phyloP scores from a whole-genome alignment of 1,140 invertebrate genomes.

The Pararge aegeria region DNA sequence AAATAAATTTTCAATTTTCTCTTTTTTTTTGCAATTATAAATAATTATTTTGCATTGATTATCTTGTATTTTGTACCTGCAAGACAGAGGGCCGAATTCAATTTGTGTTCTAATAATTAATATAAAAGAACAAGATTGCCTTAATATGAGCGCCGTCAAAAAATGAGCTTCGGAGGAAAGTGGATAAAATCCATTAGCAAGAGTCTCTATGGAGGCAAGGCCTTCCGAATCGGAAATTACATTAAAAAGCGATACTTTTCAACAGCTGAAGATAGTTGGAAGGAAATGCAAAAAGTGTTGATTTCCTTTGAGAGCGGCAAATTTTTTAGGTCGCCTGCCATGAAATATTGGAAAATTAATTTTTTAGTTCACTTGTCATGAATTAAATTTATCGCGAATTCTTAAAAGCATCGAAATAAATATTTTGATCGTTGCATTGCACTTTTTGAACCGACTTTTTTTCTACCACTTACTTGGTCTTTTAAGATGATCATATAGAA shows the following conservation, averaged over 20 bases:
- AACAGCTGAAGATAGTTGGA: conserved; percentile 48
- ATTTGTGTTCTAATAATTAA: no score
- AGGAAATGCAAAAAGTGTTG: conserved; percentile 47
- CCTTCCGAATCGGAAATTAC: conserved; percentile 72
- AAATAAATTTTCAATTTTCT: no score
- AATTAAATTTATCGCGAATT: not conserved
- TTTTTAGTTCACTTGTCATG: no score
- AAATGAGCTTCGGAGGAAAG: conserved; percentile 14
- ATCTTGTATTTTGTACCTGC: no score
- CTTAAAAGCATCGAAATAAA: not conserved
- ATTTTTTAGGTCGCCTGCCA: conserved; percentile 28
- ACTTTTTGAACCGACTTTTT: not conserved
- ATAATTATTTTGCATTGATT: no score
- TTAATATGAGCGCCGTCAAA: conserved; percentile 8
- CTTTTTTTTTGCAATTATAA: no score
- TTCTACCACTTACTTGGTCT: no score
- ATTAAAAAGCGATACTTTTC: conserved; percentile 73
- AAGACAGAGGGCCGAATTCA: no score
- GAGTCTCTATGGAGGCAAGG: conserved; percentile 46
- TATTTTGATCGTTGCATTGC: not conserved
- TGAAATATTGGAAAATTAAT: conserved; percentile 11
- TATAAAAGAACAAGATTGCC: not conserved
- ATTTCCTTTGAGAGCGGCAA: conserved; percentile 36
- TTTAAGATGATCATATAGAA: no score
- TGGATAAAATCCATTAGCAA: conserved; percentile 66